phyloP scores from a whole-genome alignment of 2,888 invertebrate genomes.

The Drosophila mimica region DNA sequence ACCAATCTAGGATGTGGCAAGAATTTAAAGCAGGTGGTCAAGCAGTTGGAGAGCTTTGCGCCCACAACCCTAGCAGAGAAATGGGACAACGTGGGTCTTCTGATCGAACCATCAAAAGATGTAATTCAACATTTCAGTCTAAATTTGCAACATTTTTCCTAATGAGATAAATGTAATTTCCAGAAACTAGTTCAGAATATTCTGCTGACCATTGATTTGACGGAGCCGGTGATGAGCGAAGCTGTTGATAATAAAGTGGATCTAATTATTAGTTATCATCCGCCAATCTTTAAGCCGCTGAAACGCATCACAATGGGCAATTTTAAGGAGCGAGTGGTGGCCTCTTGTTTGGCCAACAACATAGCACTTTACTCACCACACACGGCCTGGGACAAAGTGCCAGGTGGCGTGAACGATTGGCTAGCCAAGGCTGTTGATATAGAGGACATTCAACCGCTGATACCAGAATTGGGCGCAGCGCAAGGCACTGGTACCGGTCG shows the following conservation, averaged over 20 bases:
- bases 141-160: background rate
- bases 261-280: slow-evolving; percentile 96
- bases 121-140: slow-evolving; percentile 10
- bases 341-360: slow-evolving; percentile 91
- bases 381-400: slow-evolving; percentile 94
- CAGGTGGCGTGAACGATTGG: slow-evolving; percentile 97
- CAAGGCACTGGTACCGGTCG: slow-evolving; percentile 87
- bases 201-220: slow-evolving; percentile 96
- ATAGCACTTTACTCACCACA: slow-evolving; percentile 97
- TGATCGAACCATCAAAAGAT: slow-evolving; percentile 91
- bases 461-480: slow-evolving; percentile 54
- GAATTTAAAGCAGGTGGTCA: slow-evolving; percentile 85
- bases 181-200: slow-evolving; percentile 88
- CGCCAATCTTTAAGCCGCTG: slow-evolving; percentile 95
- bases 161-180: background rate
- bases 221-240: slow-evolving; percentile 94
- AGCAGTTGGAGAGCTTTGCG: slow-evolving; percentile 89
- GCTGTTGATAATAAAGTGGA: slow-evolving; percentile 89
- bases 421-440: slow-evolving; percentile 87
- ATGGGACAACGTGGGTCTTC: slow-evolving; percentile 98
- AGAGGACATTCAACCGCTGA: slow-evolving; percentile 65
- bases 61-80: slow-evolving; percentile 90
- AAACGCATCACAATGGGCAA: slow-evolving; percentile 92
- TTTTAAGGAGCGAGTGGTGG: slow-evolving; percentile 93
- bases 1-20: slow-evolving; percentile 43